Base-by-base conservation (phyloP, 2,888 invertebrate genomes). In the Prosopocoilus inquinatus region DNA sequence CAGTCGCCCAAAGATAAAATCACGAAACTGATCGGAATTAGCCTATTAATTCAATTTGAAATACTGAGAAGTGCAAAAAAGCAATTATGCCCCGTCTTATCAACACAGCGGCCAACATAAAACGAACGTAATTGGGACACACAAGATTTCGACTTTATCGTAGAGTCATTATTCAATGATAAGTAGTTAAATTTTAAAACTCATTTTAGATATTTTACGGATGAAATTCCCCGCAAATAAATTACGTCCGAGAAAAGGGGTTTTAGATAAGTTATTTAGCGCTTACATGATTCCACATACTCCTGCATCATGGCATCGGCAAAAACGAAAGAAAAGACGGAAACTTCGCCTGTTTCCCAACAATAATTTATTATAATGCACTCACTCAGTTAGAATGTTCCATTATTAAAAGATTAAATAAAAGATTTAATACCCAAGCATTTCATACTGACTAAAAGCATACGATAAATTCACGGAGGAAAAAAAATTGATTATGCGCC, bases 51-150 rank as follows among this genome's bases (percentile, higher is more conserved):
- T 41, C 41, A 11, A 41, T 15, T 11, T 28, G 41, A 16, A 41
- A 11, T 41, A 38, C 38, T 12, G 38, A 12, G 38, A 38, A 38
- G 38, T 13, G 9, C 41, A 41, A 41, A 41, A 41, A 41, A 41
- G 41, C 16, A 41, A 41, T 41, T 41, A 41, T 41, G 41, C 41
- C 41, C 9, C 15, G 13, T 15, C 41, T 41, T 41, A 41, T 41
- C 41, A 11, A 8, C 41, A 41, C 38, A 20, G 16, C 47, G 49
- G 51, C 51, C 52, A 36, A 41, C 45, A 55, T 53, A 50, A 59
- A 52, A 41, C 55, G 50, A 61, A 58, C 55, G 53, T 58, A 60
- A 59, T 61, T 57, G 53, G 58, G 56, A 53, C 46, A 46, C 46
- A 46, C 41, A 15, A 41, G 12, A 41, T 41, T 41, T 41, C 16